Base-by-base conservation (phyloP, 2,797 vertebrate genomes). In the Cygnus olor region DNA sequence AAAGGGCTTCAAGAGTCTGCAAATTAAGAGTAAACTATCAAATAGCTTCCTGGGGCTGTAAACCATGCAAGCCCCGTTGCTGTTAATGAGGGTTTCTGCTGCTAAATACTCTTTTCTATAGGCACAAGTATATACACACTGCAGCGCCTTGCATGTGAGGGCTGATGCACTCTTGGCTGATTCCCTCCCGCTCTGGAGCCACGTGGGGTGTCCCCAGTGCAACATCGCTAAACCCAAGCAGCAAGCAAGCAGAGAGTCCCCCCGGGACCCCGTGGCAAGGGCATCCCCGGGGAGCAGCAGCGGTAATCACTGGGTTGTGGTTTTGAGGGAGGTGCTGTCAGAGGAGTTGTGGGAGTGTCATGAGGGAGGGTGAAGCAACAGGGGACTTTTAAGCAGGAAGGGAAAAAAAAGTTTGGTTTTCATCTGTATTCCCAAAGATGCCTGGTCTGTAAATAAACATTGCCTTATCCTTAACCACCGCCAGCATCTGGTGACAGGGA, bases 1-100 rank as follows among this genome's bases (percentile, higher is more conserved):
- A 90, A 90, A 32, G 83, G 90, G 90, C 91, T 94, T 96, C 93
- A 93, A 85, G 95, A 92, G 85, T 58, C 94, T 93, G 91, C 91
- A 95, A 95, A 95, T 96, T 85, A 93, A 80, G 76, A 95, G 92
- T 87, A 94, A 93, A 82, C 49, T 90, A 94, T 47, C 80, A 66
- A 91, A 88, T 81, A 71, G 94, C 89, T 94, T 95, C 96, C 92
- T 34, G 30, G 84, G 84, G 45, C 86, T 80, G 42, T n/a, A 89
- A 88, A 18, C 45, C 63, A 25, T 30, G 3, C 79, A 92, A 90
- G 89, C 83, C 93, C 76, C 68, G 66, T 74, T 85, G 92, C 92
- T 4, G 25, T 81, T 94, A 96, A 94, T 91, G 88, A 96, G 74
- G 78, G 88, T 11, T 97, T 93, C 69, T 7, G 27, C 76, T 3